phyloP scores from a whole-genome alignment of 30 jellyfish, hydroid and myxozoan species.

The Turritopsis rubra region DNA sequence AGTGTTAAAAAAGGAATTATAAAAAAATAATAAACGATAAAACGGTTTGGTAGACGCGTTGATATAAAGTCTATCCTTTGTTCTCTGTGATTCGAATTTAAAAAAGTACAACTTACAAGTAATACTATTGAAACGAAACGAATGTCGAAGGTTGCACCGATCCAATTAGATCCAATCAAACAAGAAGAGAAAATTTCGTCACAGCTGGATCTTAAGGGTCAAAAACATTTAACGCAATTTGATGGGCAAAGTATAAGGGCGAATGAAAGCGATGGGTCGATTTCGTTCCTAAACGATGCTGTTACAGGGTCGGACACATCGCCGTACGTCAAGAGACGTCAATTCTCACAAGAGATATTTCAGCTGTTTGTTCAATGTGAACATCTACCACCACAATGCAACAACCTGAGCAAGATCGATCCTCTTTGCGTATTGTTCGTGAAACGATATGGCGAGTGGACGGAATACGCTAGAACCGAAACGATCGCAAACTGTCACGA shows the following conservation, averaged over 20 bases:
- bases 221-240: too few relatives aligned
- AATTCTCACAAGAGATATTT: slow-evolving; percentile 32
- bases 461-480: slow-evolving; percentile 74
- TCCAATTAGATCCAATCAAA: too few relatives aligned
- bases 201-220: too few relatives aligned
- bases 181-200: too few relatives aligned
- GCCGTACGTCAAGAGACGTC: slow-evolving; percentile 1
- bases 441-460: slow-evolving; percentile 65
- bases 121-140: too few relatives aligned
- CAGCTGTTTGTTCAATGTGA: slow-evolving; percentile 60
- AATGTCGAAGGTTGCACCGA: too few relatives aligned
- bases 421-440: slow-evolving; percentile 60
- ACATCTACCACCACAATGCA: slow-evolving; percentile 49
- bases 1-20: background rate
- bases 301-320: slow-evolving; percentile 2
- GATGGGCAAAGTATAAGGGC: too few relatives aligned
- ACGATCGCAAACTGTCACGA: slow-evolving; percentile 61
- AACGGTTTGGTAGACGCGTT: too few relatives aligned
- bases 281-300: background rate
- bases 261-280: background rate
- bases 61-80: too few relatives aligned
- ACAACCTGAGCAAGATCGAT: slow-evolving; percentile 66
- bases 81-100: too few relatives aligned
- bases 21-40: too few relatives aligned
- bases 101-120: too few relatives aligned